Evolutionary conservation across 2,113 vertebrate genomes (phyloP).

Genomic region (Pipra filicauda): DNA sequence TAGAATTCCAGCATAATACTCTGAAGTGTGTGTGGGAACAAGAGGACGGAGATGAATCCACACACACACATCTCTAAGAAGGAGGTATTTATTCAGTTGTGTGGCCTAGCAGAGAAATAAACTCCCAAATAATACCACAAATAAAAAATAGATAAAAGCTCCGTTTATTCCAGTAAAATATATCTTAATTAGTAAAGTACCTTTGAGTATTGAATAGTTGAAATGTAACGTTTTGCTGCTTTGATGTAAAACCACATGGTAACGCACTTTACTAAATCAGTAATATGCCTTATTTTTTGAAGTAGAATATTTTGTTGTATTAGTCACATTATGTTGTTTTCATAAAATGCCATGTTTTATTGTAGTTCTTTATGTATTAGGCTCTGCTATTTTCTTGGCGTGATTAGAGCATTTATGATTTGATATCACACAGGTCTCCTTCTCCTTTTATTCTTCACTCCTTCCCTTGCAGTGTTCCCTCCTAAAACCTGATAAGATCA

Average conservation of each 20-base stretch:
- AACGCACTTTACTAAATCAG: not conserved
- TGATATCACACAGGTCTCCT: not conserved
- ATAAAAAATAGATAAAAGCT: not conserved
- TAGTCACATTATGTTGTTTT: not conserved
- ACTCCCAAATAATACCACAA: not conserved
- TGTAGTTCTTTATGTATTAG: not conserved
- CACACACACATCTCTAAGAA: not conserved
- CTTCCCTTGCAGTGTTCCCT: not conserved
- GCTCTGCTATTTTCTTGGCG: not conserved
- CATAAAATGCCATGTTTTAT: not conserved
- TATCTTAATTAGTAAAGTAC: conserved; percentile 32
- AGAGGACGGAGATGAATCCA: not conserved
- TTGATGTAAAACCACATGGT: not conserved
- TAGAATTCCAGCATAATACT: not conserved
- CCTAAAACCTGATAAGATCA: not conserved
- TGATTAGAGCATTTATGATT: not conserved
- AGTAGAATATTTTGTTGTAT: not conserved
- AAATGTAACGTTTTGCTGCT: conserved; percentile 25
- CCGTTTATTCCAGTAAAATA: conserved; percentile 16
- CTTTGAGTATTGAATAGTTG: conserved; percentile 8
- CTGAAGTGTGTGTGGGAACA: not conserved
- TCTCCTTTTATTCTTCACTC: not conserved
- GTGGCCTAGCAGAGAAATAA: not conserved
- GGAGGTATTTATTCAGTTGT: not conserved
- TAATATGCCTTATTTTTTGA: not conserved